Percentiles rank a stretch among this genome's conserved stretches.
Evolutionary conservation across 2,797 vertebrate genomes (phyloP).

Genomic region (Clarias fuscus): DNA sequence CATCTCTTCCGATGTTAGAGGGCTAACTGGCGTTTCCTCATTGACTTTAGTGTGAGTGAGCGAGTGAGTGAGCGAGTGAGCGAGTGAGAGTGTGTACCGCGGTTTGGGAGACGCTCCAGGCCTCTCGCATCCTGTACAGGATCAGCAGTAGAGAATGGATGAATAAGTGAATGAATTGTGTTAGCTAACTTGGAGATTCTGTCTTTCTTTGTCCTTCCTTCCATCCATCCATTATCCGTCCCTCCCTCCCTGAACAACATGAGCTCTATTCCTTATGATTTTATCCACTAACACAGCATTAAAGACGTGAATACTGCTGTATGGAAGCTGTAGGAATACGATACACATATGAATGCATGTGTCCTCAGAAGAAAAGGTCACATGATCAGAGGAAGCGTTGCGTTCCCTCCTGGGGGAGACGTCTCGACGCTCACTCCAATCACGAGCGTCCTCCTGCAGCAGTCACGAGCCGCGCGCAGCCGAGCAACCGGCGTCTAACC

Average conservation of each 20-base stretch:
- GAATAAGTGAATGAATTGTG: neutral
- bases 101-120: too few relatives aligned
- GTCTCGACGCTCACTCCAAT: neutral
- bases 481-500: neutral
- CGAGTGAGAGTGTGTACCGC: too few relatives aligned
- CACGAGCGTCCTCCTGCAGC: neutral
- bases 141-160: too few relatives aligned
- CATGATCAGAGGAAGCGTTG: neutral
- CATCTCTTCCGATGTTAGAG: too few relatives aligned
- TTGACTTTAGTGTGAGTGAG: too few relatives aligned
- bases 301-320: slow-evolving; percentile 10
- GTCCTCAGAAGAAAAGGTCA: neutral
- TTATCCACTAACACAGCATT: neutral
- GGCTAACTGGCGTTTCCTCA: too few relatives aligned
- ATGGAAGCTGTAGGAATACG: neutral
- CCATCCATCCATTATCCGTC: too few relatives aligned
- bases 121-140: too few relatives aligned
- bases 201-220: too few relatives aligned
- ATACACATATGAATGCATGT: neutral
- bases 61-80: too few relatives aligned
- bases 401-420: slow-evolving; percentile 6
- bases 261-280: neutral
- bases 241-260: neutral
- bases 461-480: neutral
- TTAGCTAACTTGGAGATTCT: neutral